Evolutionary conservation across 2,113 vertebrate species (phyloP).

Genomic region (Lampris megalopsis): DNA sequence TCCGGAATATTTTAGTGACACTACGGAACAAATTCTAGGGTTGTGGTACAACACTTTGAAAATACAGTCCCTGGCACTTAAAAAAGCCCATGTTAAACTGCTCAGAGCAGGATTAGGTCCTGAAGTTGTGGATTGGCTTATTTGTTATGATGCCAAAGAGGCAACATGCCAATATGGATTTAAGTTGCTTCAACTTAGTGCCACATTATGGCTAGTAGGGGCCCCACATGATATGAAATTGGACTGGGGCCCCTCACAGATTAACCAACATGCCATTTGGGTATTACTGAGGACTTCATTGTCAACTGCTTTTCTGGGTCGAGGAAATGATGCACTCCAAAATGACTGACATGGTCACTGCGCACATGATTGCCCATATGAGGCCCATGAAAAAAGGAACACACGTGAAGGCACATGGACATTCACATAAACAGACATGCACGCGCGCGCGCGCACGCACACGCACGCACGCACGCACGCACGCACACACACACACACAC

Average conservation of each 20-base stretch:
- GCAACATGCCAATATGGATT: constrained; percentile 34
- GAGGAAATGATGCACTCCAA: constrained; percentile 28
- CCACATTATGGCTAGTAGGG: neutral
- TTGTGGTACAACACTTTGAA: constrained; percentile 23
- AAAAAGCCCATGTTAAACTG: constrained; percentile 20
- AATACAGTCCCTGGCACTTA: constrained; percentile 10
- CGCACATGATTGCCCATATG: constrained; percentile 12
- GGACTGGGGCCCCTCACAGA: constrained; percentile 15
- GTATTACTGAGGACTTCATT: constrained; percentile 41
- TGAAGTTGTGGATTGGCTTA: constrained; percentile 30
- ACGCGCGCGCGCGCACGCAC: constrained; percentile 6
- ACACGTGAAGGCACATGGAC: neutral
- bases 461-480: neutral
- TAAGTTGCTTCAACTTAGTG: constrained; percentile 7
- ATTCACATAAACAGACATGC: neutral
- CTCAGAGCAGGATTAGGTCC: constrained; percentile 30
- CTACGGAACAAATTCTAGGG: constrained; percentile 8
- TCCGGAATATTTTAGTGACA: neutral
- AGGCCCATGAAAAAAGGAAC: constrained; percentile 12
- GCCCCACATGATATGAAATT: neutral
- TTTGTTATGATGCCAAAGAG: constrained; percentile 35
- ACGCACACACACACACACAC: neutral
- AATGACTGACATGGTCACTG: constrained; percentile 33
- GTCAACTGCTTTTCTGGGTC: constrained; percentile 34
- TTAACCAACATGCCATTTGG: constrained; percentile 37